Evolutionary conservation across 1,140 invertebrate genomes (phyloP), one percentile per base, ranked within the genome.

Genomic region (Melitaea cinxia): DNA sequence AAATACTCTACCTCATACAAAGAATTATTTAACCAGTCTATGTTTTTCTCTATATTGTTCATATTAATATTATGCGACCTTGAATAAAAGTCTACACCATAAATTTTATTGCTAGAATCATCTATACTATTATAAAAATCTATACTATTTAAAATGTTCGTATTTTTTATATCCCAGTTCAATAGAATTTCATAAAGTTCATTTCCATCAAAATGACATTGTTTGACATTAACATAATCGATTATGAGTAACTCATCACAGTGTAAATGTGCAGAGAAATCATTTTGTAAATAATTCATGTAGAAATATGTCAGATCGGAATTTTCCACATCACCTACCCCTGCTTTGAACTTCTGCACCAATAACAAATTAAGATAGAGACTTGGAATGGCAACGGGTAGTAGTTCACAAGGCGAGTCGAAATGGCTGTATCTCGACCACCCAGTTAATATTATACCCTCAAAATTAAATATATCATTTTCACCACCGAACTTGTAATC

Each of bases 341-440:
- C 64, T 2, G 61, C 24, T 4, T 66, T 60, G 59, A 81, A 81
- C 21, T 71, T 61, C 56, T 79, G 63, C 0, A 89, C 75, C 1
- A 88, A 10, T 4, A 85, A 19, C 23, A 91, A 72, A 75, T 89
- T 88, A 0, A 95, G 73, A 35, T 93, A 92, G 28, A 96, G 78
- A 54, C 95, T 96, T 5, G 98, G 98, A 57, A 99, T 88, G 1
- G 95, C 94, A 0, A 94, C 93, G 0, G 96, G 96, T n/a, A 99
- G 86, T 4, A 99, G 88, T 91, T 99, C 98, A 85, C 97, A 98
- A 12, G 99, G 92, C 0, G 96, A 94, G 2, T 97, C 96, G 92
- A 97, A 97, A 84, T 99, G 98, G 86, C 98, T 97, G 80, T 93
- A 95, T 69, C 95, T 93, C 17, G 96, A 95, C 95, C 95, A 96